phyloP scores from a whole-genome alignment of 2,888 invertebrate species.

The Himalopsyche tibetana region DNA sequence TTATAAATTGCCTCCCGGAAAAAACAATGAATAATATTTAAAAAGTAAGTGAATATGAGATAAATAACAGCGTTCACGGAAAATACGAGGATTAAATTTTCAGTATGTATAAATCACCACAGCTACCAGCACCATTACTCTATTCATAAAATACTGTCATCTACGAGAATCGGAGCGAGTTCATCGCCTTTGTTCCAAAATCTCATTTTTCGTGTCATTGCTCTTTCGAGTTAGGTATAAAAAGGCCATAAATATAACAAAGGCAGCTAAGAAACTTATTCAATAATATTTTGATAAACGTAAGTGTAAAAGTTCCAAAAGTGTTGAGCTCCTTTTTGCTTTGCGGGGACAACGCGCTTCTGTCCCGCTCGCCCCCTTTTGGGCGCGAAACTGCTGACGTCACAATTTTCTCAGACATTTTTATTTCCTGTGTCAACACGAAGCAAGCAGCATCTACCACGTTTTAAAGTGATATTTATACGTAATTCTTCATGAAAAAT shows the following conservation, averaged over 20 bases:
- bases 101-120: too few relatives aligned
- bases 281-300: conserved; percentile 43
- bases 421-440: conserved; percentile 41
- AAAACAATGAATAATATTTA: too few relatives aligned
- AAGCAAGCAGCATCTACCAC: background rate
- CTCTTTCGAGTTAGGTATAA: conserved; percentile 30
- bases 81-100: too few relatives aligned
- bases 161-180: too few relatives aligned
- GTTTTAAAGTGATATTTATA: background rate
- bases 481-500: background rate
- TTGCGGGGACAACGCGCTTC: conserved; percentile 3
- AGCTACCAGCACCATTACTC: too few relatives aligned
- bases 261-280: conserved; percentile 17
- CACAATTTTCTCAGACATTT: conserved; percentile 41
- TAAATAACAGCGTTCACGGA: too few relatives aligned
- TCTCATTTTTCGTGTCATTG: conserved; percentile 22
- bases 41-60: too few relatives aligned
- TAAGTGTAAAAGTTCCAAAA: conserved; percentile 35
- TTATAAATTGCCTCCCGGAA: too few relatives aligned
- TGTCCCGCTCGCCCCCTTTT: background rate
- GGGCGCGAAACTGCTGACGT: conserved; percentile 43
- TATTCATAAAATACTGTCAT: too few relatives aligned
- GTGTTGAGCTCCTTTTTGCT: conserved; percentile 21
- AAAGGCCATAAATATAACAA: conserved; percentile 39
- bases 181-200: background rate